These are phyloP conservation scores for Dermolepida albohirtum DNA, from an alignment of 2,888 invertebrate genomes.

Conservation along the genomic window DNA sequence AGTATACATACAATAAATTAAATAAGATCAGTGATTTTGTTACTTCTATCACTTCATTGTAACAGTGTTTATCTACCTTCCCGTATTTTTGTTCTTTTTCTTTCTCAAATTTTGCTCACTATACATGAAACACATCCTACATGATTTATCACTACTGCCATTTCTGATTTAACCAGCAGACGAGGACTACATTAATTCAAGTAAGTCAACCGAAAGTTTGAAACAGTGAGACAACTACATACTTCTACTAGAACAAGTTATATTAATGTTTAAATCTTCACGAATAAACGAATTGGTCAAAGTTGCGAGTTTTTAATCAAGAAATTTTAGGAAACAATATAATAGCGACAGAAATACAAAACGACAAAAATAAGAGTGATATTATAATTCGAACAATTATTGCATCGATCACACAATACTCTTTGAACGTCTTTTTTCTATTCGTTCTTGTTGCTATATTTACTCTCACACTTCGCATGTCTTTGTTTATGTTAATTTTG, in stretches of 20 bases:
- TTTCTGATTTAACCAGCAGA: slow-evolving; percentile 60
- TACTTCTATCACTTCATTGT: not conserved
- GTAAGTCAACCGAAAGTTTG: slow-evolving; percentile 56
- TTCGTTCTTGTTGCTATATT: too few relatives aligned
- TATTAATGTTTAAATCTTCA: not conserved
- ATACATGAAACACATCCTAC: slow-evolving; percentile 23
- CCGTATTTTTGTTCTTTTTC: slow-evolving; percentile 42
- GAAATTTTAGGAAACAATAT: too few relatives aligned
- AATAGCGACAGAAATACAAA: not conserved
- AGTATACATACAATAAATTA: not conserved
- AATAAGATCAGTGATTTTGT: slow-evolving; percentile 4
- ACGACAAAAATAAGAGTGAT: not conserved
- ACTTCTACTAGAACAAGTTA: slow-evolving; percentile 7
- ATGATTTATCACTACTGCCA: slow-evolving; percentile 51
- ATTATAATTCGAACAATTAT: too few relatives aligned
- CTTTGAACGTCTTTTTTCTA: too few relatives aligned
- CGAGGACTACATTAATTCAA: slow-evolving; percentile 62
- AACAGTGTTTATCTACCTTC: not conserved
- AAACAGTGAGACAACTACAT: slow-evolving; percentile 15
- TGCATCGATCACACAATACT: too few relatives aligned
- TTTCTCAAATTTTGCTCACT: slow-evolving; percentile 40
- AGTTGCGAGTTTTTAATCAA: not conserved
- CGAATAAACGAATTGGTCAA: not conserved
- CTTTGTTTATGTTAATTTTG: too few relatives aligned
- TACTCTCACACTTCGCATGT: too few relatives aligned